A percentile compares a stretch with the other conserved stretches of the same genome.
Conservation (phyloP, 1,140 invertebrate species). For the Pseudachorutes palmiensis region DNA sequence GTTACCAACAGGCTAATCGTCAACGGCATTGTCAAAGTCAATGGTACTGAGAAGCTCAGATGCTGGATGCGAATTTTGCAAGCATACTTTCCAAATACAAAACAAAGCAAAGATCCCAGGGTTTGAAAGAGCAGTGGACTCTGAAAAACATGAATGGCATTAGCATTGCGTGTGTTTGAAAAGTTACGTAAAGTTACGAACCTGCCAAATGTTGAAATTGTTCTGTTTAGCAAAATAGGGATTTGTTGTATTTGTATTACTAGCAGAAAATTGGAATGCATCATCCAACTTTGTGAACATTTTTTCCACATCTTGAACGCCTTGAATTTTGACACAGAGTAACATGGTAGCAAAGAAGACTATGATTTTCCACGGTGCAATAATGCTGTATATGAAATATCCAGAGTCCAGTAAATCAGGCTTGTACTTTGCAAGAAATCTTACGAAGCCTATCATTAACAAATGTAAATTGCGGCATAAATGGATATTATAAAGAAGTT, state of each 20-base stretch:
- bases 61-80: constrained; percentile 41
- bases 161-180: background rate
- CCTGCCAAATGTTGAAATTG: background rate
- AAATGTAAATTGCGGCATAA: constrained; percentile 5
- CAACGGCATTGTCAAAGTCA: constrained; percentile 43
- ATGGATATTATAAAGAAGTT: background rate
- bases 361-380: constrained; percentile 42
- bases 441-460: constrained; percentile 40
- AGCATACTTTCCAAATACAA: constrained; percentile 33
- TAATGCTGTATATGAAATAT: constrained; percentile 45
- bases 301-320: background rate
- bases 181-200: background rate
- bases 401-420: constrained; percentile 42
- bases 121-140: constrained; percentile 27
- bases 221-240: background rate
- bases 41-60: constrained; percentile 45
- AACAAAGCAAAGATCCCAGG: constrained; percentile 29
- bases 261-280: too few relatives aligned
- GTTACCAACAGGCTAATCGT: constrained; percentile 39
- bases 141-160: constrained; percentile 3
- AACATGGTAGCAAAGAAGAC: constrained; percentile 40
- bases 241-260: too few relatives aligned
- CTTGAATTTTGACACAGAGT: constrained; percentile 4
- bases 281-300: background rate
- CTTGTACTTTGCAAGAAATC: constrained; percentile 41